Base-by-base conservation (phyloP, 1,140 invertebrate genomes). In the Maconellicoccus hirsutus region DNA sequence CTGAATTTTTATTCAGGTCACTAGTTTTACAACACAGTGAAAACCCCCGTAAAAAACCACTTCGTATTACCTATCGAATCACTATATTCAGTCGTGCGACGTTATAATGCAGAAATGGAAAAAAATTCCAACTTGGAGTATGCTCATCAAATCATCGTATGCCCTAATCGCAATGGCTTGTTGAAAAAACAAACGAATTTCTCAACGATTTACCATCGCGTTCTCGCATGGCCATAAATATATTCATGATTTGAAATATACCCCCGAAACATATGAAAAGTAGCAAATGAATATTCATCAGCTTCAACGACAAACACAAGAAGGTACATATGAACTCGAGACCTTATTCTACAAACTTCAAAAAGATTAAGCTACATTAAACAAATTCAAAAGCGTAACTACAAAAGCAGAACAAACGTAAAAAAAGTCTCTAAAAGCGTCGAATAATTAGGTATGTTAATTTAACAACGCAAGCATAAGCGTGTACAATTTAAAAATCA, bases 281-380 rank as follows among this genome's bases (percentile, higher is more conserved):
- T 52, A 14, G 42, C 42, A 52, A 52, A 52, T 52, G 42, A 52
- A 52, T 52, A 52, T 52, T 52, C 42, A 52, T 52, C 42, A 52
- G 42, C n/a, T 52, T 52, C 42, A 52, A 52, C 42, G 42, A 52
- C 42, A 19, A 52, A 52, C 42, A 52, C 42, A 52, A 52, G 2
- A 52, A 52, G n/a, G 42, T 52, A 52, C 42, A 52, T 19, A 52
- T 52, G 42, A 52, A 52, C 42, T 52, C n/a, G n/a, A 14, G 6
- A 8, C 42, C 42, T 52, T 52, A 52, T 16, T 52, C 42, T 52
- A 52, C 42, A 52, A 52, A 52, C 42, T 52, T 52, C 16, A 52
- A 52, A 52, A 52, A 52, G 42, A 52, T 52, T 52, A 52, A 52
- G 42, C n/a, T 52, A 52, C 42, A 52, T 52, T 52, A 52, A 52